Evolutionary conservation across 2,113 vertebrate genomes (phyloP).

Genomic region (Podarcis raffonei): DNA sequence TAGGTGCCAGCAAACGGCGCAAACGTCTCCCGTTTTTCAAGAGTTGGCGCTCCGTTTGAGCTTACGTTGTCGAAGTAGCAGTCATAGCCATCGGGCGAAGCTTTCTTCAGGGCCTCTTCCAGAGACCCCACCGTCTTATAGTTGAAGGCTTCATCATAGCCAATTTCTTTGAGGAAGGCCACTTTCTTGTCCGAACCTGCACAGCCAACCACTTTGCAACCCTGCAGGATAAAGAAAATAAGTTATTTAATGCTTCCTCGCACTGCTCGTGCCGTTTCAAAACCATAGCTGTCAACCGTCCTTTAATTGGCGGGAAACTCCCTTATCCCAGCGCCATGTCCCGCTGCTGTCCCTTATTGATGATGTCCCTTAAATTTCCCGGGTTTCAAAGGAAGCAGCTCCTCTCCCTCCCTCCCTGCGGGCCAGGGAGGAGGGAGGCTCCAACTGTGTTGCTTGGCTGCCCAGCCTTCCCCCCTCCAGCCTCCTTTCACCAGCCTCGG

Average conservation of each 20-base stretch:
- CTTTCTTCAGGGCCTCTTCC: conserved; percentile 81
- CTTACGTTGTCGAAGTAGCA: conserved; percentile 92
- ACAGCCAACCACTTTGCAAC: conserved; percentile 87
- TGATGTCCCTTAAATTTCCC: no score
- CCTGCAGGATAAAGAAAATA: conserved; percentile 61
- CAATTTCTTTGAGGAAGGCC: conserved; percentile 82
- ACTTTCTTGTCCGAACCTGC: conserved; percentile 86
- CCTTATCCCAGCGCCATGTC: no score
- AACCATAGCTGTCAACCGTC: no score
- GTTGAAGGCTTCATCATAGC: conserved; percentile 89
- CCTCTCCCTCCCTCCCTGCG: no score
- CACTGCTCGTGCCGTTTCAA: background rate
- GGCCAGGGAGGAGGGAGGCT: no score
- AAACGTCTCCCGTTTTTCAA: background rate
- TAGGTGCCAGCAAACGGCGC: no score
- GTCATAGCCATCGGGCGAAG: conserved; percentile 86
- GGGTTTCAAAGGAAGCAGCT: no score
- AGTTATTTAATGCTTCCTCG: background rate
- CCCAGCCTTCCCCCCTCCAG: no score
- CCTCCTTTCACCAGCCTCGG: no score
- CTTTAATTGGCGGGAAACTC: no score
- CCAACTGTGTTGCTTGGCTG: no score
- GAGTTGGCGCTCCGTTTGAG: conserved; percentile 11
- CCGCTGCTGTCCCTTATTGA: no score
- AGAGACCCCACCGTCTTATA: conserved; percentile 85